These are phyloP conservation scores for Octonoba sinensis DNA, from an alignment of 2,888 invertebrate genomes.

Conservation along the genomic window DNA sequence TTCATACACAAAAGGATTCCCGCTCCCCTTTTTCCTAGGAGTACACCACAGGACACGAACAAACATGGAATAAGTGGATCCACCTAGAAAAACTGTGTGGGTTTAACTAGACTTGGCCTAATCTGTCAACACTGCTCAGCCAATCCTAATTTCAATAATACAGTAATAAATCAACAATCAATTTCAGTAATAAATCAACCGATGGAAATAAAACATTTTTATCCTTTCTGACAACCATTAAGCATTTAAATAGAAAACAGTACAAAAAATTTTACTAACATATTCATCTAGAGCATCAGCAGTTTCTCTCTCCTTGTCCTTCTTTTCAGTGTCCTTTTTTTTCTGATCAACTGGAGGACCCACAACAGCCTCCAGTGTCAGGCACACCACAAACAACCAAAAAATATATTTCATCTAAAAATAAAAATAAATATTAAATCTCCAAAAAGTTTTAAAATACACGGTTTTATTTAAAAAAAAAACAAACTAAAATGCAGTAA, in stretches of 20 bases:
- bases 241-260: background rate
- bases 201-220: background rate
- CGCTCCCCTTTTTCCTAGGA: too few relatives aligned
- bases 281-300: conserved; percentile 52
- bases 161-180: background rate
- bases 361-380: conserved; percentile 32
- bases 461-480: background rate
- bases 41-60: too few relatives aligned
- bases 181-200: background rate
- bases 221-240: background rate
- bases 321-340: conserved; percentile 47
- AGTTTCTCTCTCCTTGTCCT: conserved; percentile 29
- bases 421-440: conserved; percentile 4
- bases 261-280: conserved; percentile 19
- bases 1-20: too few relatives aligned
- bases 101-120: too few relatives aligned
- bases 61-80: too few relatives aligned
- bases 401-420: conserved; percentile 34
- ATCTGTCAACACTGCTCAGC: too few relatives aligned
- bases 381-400: conserved; percentile 13
- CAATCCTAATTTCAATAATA: too few relatives aligned
- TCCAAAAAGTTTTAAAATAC: background rate
- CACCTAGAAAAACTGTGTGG: too few relatives aligned
- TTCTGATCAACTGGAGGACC: conserved; percentile 62
- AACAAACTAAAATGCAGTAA: background rate